These are phyloP conservation scores for Keiferia lycopersicella DNA, from an alignment of 2,888 invertebrate species.

Conservation along the genomic window DNA sequence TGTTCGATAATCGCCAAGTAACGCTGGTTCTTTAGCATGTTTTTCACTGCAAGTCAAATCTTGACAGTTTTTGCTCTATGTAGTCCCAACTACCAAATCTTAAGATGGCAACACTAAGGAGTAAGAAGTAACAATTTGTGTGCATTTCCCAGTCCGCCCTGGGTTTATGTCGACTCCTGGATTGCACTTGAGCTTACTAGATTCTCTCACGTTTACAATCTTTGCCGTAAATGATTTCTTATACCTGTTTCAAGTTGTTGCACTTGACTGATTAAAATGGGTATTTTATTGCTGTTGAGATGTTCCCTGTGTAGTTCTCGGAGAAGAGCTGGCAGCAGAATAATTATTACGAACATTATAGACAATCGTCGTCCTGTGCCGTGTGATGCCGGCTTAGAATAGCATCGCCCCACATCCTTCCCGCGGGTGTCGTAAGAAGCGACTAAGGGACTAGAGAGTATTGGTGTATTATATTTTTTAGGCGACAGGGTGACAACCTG, in stretches of 20 bases:
- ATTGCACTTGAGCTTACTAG: slow-evolving; percentile 55
- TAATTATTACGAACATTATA: neutral
- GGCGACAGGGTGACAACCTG: too few species aligned
- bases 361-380: neutral
- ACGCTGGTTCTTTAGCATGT: too few species aligned
- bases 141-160: slow-evolving; percentile 56
- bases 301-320: neutral
- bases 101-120: slow-evolving; percentile 26
- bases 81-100: too few species aligned
- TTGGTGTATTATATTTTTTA: too few species aligned
- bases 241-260: slow-evolving; percentile 21
- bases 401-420: too few species aligned
- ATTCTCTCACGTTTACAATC: slow-evolving; percentile 29
- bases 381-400: too few species aligned
- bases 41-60: too few species aligned
- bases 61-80: too few species aligned
- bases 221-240: slow-evolving; percentile 25
- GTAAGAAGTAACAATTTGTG: slow-evolving; percentile 75
- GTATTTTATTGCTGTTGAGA: neutral
- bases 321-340: neutral
- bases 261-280: slow-evolving; percentile 31
- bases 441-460: too few species aligned
- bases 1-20: too few species aligned
- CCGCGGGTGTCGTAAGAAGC: too few species aligned
- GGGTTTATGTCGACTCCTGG: slow-evolving; percentile 50